Evolutionary conservation across 2,113 vertebrate species (phyloP).

Genomic region (Ctenomys sociabilis): DNA sequence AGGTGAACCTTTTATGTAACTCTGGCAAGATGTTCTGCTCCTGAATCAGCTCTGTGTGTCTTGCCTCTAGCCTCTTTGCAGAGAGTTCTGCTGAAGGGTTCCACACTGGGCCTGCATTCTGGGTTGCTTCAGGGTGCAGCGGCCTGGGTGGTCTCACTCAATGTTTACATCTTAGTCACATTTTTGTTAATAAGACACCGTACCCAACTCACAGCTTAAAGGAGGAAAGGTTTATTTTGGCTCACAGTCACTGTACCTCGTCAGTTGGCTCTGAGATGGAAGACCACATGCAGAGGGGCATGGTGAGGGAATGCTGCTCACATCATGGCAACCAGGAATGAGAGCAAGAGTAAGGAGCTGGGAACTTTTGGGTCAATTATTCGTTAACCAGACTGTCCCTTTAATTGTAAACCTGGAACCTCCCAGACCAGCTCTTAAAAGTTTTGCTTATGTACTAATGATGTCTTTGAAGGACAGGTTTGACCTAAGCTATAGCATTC

Average conservation of each 20-base stretch:
- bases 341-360: background rate
- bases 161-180: background rate
- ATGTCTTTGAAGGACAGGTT: background rate
- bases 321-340: background rate
- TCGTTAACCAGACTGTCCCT: background rate
- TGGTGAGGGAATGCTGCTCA: background rate
- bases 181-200: background rate
- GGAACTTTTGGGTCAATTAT: background rate
- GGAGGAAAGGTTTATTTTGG: background rate
- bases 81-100: too few relatives aligned
- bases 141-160: too few relatives aligned
- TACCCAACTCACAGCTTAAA: background rate
- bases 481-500: background rate
- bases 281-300: background rate
- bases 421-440: background rate
- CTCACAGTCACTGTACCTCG: background rate
- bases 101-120: too few relatives aligned
- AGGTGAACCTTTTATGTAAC: too few relatives aligned
- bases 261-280: background rate
- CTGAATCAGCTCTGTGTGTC: too few relatives aligned
- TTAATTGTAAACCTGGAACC: background rate
- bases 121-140: too few relatives aligned
- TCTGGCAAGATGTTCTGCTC: too few relatives aligned
- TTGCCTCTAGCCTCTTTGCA: too few relatives aligned
- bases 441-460: background rate